Percentiles rank a stretch among this genome's conserved stretches.
Evolutionary conservation across 2,797 vertebrate species (phyloP).

Genomic region (Spea hammondii): DNA sequence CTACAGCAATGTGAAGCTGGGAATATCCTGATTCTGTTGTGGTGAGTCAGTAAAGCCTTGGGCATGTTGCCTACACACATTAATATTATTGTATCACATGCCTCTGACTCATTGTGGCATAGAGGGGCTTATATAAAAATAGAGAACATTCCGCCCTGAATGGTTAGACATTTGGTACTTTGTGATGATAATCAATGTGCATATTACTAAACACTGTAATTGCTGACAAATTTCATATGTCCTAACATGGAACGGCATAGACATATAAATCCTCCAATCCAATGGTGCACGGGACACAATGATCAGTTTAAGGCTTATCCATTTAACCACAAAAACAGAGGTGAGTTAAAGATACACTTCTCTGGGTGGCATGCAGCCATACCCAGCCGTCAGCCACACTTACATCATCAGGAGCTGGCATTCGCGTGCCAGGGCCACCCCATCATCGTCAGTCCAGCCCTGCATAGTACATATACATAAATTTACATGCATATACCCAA

Average conservation of each 20-base stretch:
- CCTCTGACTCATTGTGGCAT: slow-evolving; percentile 27
- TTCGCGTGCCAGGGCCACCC: no score
- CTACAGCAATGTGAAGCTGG: not conserved
- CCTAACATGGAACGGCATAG: not conserved
- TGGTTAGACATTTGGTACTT: not conserved
- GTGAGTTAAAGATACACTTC: no score
- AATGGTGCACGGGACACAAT: not conserved
- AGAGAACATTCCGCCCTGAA: not conserved
- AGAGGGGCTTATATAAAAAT: not conserved
- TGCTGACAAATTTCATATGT: not conserved
- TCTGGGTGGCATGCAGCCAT: no score
- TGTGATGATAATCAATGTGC: not conserved
- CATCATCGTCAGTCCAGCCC: no score
- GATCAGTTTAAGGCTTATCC: not conserved
- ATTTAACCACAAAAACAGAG: not conserved
- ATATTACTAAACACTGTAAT: not conserved
- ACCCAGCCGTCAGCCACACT: no score
- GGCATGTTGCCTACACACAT: slow-evolving; percentile 6
- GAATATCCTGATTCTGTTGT: slow-evolving; percentile 19
- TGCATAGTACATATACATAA: no score
- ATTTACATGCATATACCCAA: no score
- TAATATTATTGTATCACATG: slow-evolving; percentile 8
- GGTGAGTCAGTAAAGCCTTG: slow-evolving; percentile 27
- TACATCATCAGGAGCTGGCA: no score
- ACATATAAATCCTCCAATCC: not conserved